Conservation (phyloP, 2,797 vertebrate genomes). For the Vultur gryphus region DNA sequence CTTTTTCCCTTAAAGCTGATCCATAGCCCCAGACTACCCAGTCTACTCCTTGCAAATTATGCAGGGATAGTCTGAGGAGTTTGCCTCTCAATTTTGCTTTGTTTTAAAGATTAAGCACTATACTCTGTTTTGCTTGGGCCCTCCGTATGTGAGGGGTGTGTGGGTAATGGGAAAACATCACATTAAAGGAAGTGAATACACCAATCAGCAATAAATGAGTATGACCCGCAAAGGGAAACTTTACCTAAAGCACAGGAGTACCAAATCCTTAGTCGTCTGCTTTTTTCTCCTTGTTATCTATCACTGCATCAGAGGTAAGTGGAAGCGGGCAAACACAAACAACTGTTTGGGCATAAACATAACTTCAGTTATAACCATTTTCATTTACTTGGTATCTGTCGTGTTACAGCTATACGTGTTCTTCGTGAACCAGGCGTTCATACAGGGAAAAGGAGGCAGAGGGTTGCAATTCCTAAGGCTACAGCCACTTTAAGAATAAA, state of each 20-base stretch:
- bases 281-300: not conserved
- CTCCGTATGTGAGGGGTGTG: not conserved
- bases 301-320: not conserved
- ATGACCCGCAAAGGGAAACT: not conserved
- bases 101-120: not conserved
- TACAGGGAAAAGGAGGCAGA: not conserved
- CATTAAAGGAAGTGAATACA: not conserved
- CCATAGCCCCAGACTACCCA: not conserved
- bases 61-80: not conserved
- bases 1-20: not conserved
- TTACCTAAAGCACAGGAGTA: not conserved
- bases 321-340: not conserved
- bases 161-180: not conserved
- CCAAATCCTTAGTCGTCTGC: not conserved
- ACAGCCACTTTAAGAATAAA: not conserved
- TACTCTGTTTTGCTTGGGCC: not conserved
- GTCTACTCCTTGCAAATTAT: not conserved
- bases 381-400: not conserved
- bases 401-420: accelerated
- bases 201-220: not conserved
- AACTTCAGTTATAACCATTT: not conserved
- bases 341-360: not conserved
- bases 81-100: not conserved
- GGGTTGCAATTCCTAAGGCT: not conserved
- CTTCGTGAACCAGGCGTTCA: not conserved